phyloP scores from a whole-genome alignment of 2,888 invertebrate genomes.

The Corythucha ciliata region DNA sequence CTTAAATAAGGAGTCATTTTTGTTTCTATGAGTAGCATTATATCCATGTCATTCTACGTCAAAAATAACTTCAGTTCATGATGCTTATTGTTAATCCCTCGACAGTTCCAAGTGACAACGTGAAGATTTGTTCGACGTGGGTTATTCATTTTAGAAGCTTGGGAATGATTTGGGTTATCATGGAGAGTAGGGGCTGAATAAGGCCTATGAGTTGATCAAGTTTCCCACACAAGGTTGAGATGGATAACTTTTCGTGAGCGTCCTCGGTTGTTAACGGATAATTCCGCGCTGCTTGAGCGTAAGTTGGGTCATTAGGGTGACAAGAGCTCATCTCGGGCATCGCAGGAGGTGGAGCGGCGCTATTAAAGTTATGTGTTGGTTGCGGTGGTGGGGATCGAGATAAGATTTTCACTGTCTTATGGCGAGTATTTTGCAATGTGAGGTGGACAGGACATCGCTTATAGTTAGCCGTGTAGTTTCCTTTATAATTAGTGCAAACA shows the following conservation, averaged over 20 bases:
- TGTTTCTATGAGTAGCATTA: slow-evolving; percentile 10
- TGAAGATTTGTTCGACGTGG: too few species aligned
- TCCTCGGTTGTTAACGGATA: not conserved
- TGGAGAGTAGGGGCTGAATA: slow-evolving; percentile 7
- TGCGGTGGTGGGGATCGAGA: too few species aligned
- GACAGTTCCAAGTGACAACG: slow-evolving; percentile 17
- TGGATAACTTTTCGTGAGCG: too few species aligned
- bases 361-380: too few species aligned
- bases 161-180: slow-evolving; percentile 8
- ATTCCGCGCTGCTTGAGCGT: not conserved
- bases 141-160: slow-evolving; percentile 6
- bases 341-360: too few species aligned
- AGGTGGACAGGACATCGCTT: slow-evolving; percentile 12
- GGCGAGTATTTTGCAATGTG: slow-evolving; percentile 2
- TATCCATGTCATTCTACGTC: slow-evolving; percentile 3
- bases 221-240: too few species aligned
- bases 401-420: too few species aligned
- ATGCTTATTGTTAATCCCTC: slow-evolving; percentile 9
- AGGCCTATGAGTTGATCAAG: too few species aligned
- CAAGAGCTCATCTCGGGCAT: too few species aligned
- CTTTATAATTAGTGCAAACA: slow-evolving; percentile 9
- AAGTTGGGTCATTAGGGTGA: not conserved
- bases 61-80: slow-evolving; percentile 13
- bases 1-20: slow-evolving; percentile 2
- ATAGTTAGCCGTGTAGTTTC: slow-evolving; percentile 15